Percentiles rank a stretch among this genome's conserved stretches.
Conservation (phyloP, 2,113 vertebrate genomes). For the Cynopterus brachyotis region DNA sequence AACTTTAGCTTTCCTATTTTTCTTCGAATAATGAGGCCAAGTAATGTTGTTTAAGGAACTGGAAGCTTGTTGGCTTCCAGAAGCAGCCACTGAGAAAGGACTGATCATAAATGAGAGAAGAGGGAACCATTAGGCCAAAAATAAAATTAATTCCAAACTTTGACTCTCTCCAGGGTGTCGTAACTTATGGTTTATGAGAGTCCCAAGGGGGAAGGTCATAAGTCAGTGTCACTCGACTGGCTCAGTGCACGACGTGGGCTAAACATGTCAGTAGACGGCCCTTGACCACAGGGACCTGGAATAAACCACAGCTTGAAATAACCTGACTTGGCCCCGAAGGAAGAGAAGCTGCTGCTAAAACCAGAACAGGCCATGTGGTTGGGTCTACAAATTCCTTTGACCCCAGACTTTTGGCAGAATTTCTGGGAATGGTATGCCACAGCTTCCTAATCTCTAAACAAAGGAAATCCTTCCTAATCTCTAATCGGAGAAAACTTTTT, state of each 20-base stretch:
- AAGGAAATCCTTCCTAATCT: background rate
- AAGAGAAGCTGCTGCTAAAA: background rate
- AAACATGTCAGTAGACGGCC: background rate
- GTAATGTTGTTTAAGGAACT: constrained; percentile 17
- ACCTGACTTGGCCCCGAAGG: background rate
- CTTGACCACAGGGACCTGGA: background rate
- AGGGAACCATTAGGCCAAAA: constrained; percentile 29
- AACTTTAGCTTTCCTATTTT: constrained; percentile 29
- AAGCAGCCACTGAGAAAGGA: background rate
- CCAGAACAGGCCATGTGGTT: background rate
- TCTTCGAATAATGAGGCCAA: background rate
- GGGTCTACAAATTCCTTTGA: background rate
- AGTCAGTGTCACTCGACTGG: background rate
- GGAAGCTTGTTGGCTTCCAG: background rate
- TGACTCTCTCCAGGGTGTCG: background rate
- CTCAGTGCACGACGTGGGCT: background rate
- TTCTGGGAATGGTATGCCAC: background rate
- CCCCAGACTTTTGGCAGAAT: background rate
- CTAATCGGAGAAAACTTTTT: background rate
- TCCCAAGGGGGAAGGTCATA: background rate
- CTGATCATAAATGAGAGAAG: background rate
- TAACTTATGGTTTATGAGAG: constrained; percentile 18
- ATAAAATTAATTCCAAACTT: constrained; percentile 30
- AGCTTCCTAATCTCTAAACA: background rate
- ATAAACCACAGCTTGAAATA: background rate